phyloP scores from a whole-genome alignment of 2,797 vertebrate genomes.

The Pangasius sanitwongsei region DNA sequence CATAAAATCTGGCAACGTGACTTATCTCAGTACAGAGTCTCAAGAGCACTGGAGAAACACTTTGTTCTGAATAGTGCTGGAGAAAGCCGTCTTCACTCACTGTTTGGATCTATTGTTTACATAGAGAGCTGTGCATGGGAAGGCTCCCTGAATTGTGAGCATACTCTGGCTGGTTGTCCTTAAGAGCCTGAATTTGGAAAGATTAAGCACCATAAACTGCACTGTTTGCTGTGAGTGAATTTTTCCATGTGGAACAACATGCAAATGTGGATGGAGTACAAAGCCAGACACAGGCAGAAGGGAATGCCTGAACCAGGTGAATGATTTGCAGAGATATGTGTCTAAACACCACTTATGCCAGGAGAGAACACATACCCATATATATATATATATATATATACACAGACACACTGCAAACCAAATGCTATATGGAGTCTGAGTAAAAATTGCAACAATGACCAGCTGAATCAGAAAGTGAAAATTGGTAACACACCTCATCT shows the following conservation, averaged over 20 bases:
- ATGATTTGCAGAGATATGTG: constrained; percentile 30
- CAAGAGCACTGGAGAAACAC: constrained; percentile 52
- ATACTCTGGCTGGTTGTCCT: constrained; percentile 15
- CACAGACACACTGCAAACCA: background rate
- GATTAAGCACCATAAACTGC: constrained; percentile 4
- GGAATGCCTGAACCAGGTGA: constrained; percentile 57
- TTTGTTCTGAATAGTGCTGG: constrained; percentile 62
- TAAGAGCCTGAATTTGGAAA: constrained; percentile 14
- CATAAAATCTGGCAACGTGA: constrained; percentile 58
- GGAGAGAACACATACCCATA: background rate
- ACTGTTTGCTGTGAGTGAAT: constrained; percentile 40
- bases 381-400: background rate
- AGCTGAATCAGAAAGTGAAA: background rate
- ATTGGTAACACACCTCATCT: background rate
- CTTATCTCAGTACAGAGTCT: constrained; percentile 53
- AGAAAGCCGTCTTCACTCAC: constrained; percentile 57
- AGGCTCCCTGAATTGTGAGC: constrained; percentile 51
- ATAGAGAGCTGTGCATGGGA: constrained; percentile 41
- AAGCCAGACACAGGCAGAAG: constrained; percentile 48
- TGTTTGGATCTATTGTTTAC: constrained; percentile 60
- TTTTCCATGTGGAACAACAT: constrained; percentile 63
- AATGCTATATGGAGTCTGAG: background rate
- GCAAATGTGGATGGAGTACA: constrained; percentile 7
- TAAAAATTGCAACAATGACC: background rate
- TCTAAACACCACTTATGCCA: background rate